Conservation (phyloP, 2,113 vertebrate species). For the Oncorhynchus gorbuscha region DNA sequence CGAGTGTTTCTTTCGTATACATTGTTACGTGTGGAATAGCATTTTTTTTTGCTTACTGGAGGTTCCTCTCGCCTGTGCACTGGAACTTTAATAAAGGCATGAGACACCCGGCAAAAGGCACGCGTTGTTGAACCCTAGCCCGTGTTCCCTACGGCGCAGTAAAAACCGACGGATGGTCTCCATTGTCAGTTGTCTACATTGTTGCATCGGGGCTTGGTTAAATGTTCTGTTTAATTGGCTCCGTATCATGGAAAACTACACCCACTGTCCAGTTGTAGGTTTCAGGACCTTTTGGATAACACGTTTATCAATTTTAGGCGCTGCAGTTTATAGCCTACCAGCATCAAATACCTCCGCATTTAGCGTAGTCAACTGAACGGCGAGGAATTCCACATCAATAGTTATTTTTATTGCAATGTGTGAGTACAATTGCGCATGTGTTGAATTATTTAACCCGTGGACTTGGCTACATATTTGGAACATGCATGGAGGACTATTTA, state of each 20-base stretch:
- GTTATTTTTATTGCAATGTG: background rate
- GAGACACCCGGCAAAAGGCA: background rate
- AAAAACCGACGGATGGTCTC: background rate
- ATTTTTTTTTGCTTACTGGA: background rate
- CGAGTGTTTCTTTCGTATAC: background rate
- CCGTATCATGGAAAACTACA: background rate
- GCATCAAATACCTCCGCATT: background rate
- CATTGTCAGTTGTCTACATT: background rate
- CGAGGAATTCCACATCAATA: background rate
- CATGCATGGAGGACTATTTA: background rate
- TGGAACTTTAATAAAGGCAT: too few species aligned
- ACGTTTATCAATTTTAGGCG: background rate
- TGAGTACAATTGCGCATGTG: background rate
- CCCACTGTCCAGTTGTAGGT: background rate
- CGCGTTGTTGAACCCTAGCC: slow-evolving; percentile 17
- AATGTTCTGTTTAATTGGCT: background rate
- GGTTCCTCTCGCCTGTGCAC: background rate
- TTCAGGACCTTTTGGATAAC: background rate
- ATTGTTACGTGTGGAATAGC: background rate
- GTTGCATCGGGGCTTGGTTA: background rate
- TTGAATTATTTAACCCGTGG: background rate
- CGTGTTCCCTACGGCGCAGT: background rate
- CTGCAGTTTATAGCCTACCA: background rate
- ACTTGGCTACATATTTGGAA: background rate
- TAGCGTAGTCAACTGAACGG: background rate